Evolutionary conservation across 2,113 vertebrate genomes (phyloP).

Genomic region (Suricata suricatta): DNA sequence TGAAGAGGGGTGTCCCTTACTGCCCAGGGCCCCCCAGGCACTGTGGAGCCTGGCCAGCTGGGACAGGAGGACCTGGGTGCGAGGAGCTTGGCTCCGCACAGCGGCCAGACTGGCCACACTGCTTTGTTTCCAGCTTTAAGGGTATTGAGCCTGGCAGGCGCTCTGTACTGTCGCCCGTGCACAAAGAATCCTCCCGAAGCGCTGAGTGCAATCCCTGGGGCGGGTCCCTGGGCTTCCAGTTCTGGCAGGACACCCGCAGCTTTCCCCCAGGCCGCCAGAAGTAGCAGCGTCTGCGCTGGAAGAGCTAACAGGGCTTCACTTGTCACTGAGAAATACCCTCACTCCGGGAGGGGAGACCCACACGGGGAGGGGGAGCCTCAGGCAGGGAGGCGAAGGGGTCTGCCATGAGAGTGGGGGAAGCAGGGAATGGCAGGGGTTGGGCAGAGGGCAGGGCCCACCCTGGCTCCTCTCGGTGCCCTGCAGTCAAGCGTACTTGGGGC

Average conservation of each 20-base stretch:
- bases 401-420: not conserved
- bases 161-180: no score
- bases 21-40: not conserved
- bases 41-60: not conserved
- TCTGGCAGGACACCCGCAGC: accelerated
- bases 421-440: accelerated
- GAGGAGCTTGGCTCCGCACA: not conserved
- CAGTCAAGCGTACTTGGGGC: no score
- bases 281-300: accelerated
- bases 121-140: not conserved
- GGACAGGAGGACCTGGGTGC: not conserved
- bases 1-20: not conserved
- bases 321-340: accelerated
- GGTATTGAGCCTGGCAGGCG: not conserved
- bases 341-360: no score
- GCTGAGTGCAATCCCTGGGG: accelerated
- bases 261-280: not conserved
- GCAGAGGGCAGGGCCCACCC: not conserved
- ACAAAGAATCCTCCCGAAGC: not conserved
- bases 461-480: not conserved
- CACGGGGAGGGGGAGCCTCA: no score
- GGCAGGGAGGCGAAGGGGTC: not conserved
- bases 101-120: accelerated
- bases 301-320: accelerated
- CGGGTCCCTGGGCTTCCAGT: accelerated